Base-by-base conservation (phyloP, 1,140 invertebrate genomes). In the Alviniconcha marisindica region DNA sequence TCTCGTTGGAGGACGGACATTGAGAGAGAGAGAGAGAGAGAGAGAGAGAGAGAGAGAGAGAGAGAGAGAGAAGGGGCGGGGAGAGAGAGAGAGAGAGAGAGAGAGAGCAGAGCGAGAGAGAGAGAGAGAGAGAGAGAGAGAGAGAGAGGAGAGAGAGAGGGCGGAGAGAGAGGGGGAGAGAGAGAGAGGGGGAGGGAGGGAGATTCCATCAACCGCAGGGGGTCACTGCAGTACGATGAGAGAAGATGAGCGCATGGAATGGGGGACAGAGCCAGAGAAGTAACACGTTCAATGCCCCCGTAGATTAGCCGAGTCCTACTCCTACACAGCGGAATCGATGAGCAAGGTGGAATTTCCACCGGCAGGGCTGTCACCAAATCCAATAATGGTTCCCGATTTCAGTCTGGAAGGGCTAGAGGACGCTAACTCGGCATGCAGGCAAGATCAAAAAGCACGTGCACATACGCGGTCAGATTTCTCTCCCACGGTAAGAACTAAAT, bases 41-140 rank as follows among this genome's bases (percentile, higher is more conserved):
- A 60, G 56, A 60, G 56, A 60, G 56, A 60, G 56, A 60, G 56
- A 60, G 56, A 60, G 56, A 60, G 56, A 60, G 56, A 60, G 56
- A 60, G 54, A 56, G 28, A 81, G 33, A 56, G 77, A 51, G 80
- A 18, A n/a, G 31, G 56, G 42, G 40, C 44, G 66, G 48, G 78
- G 54, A 38, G 76, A 79, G 51, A 38, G 42, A 38, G 28, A 77
- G 33, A n/a, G 76, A 48, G 66, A 0, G 31, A 40, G 66, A 54
- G 33, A 36, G 38, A 51, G 38, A 48, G 42, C 42, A 40, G 66
- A 21, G 1, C 12, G 33, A 44, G n/a, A 4, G 48, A 48, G 48
- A 51, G 51, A 60, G 48, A 48, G 28, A 54, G n/a, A 60, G 48
- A 28, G 1, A 44, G 40, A n/a, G 33, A 69, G 51, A 36, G n/a